Base-by-base conservation (phyloP, 1,140 invertebrate species). In the Antheraea pernyi region DNA sequence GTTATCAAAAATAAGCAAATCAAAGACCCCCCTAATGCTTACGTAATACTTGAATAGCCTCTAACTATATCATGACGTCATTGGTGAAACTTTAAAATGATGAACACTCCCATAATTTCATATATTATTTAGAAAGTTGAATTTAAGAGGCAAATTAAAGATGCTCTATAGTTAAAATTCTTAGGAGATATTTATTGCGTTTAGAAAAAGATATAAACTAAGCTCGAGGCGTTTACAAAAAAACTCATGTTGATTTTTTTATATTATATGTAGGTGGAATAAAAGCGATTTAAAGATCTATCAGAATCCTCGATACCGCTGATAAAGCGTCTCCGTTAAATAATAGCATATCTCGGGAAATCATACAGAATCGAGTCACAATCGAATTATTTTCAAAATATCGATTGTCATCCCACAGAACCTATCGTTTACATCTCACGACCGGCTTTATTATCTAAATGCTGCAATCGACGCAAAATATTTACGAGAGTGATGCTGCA, bases 391-490 rank as follows among this genome's bases (percentile, higher is more conserved):
- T 63, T 63, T 37, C 61, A 63, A 63, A 63, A 30, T 63, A 37
- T n/a, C 13, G 19, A 37, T 11, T 60, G 61, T 63, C 37, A 53
- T 53, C 46, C 46, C 46, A n/a, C 46, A 53, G 22, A 9, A 42
- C 39, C 39, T 63, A 63, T 63, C 61, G 61, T n/a, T 53, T 16
- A 8, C 61, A 63, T 63, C 61, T 63, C 61, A 63, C 61, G 61
- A 63, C 37, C 22, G 59, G 59, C 59, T 61, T 36, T 10, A 22
- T 16, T 13, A 37, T 63, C 46, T 53, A 6, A 53, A 53, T 53
- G 46, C 46, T 53, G 46, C 46, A 53, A 81, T 81, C 72, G 80
- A 75, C 81, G 82, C 79, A 80, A 84, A 86, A 88, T 85, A 85
- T 88, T 88, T 82, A 88, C 83, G 69, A 80, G 79, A 85, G 75